These are phyloP conservation scores for Gonioctena quinquepunctata DNA, from an alignment of 1,140 invertebrate species.

Conservation along the genomic window DNA sequence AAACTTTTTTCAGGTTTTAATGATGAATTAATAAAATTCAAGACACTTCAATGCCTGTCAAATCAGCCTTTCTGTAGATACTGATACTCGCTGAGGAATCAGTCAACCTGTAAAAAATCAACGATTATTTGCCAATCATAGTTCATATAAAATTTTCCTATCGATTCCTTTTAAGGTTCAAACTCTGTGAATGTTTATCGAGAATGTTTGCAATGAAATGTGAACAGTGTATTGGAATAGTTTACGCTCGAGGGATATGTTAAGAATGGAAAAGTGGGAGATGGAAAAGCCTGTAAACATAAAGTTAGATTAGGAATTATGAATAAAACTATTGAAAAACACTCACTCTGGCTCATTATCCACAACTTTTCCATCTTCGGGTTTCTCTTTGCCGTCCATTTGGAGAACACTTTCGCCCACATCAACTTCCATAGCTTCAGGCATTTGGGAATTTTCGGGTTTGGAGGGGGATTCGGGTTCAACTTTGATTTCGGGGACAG, in stretches of 20 bases:
- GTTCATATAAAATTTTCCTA: too few species aligned
- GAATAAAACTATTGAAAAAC: slow-evolving; percentile 22
- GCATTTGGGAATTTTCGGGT: slow-evolving; percentile 26
- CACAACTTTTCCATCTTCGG: background rate
- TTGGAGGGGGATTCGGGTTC: slow-evolving; percentile 32
- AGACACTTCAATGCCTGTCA: too few species aligned
- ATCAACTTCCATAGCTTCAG: slow-evolving; percentile 27
- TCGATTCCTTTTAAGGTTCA: too few species aligned
- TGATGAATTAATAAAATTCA: too few species aligned
- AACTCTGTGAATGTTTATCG: too few species aligned
- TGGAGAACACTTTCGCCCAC: background rate
- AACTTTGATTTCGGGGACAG: slow-evolving; percentile 18
- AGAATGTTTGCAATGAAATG: too few species aligned
- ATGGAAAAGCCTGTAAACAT: slow-evolving; percentile 40
- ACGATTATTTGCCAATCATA: background rate
- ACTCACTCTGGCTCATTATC: slow-evolving; percentile 34
- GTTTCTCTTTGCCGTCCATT: background rate
- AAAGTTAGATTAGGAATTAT: slow-evolving; percentile 33
- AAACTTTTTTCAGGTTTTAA: too few species aligned
- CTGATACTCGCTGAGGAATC: too few species aligned
- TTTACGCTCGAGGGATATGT: slow-evolving; percentile 24
- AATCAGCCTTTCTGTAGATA: too few species aligned
- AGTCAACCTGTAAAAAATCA: background rate
- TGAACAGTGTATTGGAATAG: slow-evolving; percentile 45
- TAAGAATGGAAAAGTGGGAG: slow-evolving; percentile 1